phyloP scores from a whole-genome alignment of 1,140 invertebrate species.

The Marisa cornuarietis region DNA sequence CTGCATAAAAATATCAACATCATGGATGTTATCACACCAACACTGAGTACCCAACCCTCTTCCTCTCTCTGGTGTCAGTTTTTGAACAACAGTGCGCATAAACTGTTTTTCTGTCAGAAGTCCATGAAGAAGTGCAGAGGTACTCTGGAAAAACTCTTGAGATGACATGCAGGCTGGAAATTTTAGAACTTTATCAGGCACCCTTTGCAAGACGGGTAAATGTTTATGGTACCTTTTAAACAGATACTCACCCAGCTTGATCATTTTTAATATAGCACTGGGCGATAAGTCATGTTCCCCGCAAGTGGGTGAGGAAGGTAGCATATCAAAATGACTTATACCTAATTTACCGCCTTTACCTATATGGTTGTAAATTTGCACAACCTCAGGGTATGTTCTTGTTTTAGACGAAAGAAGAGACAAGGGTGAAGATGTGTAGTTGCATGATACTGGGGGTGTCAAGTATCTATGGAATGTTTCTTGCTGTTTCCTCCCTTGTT shows the following conservation, averaged over 20 bases:
- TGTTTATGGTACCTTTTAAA: not conserved
- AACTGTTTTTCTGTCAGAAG: conserved; percentile 27
- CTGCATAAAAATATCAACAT: conserved; percentile 11
- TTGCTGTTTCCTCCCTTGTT: not conserved
- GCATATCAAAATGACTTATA: conserved; percentile 6
- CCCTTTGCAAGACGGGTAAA: not conserved
- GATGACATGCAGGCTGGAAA: not conserved
- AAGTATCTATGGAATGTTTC: not conserved
- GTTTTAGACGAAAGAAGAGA: not conserved
- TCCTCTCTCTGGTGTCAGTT: conserved; percentile 2
- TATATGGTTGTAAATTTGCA: conserved; percentile 6
- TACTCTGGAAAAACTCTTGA: conserved; percentile 11
- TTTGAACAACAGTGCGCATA: conserved; percentile 6
- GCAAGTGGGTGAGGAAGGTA: conserved; percentile 1
- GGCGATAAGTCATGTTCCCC: conserved; percentile 1
- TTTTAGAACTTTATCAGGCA: not conserved
- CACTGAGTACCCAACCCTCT: not conserved
- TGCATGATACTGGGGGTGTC: not conserved
- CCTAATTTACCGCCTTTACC: conserved; percentile 7
- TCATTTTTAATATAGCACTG: not conserved
- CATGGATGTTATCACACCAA: conserved; percentile 7
- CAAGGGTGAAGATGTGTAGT: not conserved
- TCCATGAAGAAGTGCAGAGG: conserved; percentile 20
- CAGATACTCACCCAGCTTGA: conserved; percentile 14
- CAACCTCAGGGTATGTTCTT: conserved; percentile 11